Conservation (phyloP, 2,797 vertebrate genomes). For the Helicolenus hilgendorfi region DNA sequence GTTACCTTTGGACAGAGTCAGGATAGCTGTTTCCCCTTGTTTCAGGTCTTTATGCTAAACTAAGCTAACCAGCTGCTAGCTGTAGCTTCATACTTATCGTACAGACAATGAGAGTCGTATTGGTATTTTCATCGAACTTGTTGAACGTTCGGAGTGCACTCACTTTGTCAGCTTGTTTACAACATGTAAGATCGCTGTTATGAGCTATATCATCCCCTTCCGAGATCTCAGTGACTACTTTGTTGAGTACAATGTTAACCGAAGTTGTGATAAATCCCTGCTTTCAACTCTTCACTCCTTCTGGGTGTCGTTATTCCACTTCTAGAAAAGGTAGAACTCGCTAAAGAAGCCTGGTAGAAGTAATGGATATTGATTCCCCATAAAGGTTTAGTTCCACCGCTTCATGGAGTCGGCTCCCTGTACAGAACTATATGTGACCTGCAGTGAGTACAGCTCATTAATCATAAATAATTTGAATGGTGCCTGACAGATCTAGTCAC, state of each 20-base stretch:
- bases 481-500: constrained; percentile 52
- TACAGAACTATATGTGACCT: constrained; percentile 28
- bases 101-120: not conserved
- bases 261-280: not conserved
- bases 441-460: constrained; percentile 63
- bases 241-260: not conserved
- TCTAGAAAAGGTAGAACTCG: not conserved
- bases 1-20: not conserved
- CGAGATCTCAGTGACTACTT: too few relatives aligned
- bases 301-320: not conserved
- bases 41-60: not conserved
- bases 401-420: constrained; percentile 8
- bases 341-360: not conserved
- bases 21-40: fast-evolving
- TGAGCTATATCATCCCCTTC: not conserved
- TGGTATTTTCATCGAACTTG: not conserved
- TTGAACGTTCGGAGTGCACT: not conserved
- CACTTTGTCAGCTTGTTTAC: not conserved
- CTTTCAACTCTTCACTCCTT: not conserved
- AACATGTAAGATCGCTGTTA: too few relatives aligned
- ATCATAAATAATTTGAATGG: constrained; percentile 59
- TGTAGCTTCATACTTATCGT: not conserved
- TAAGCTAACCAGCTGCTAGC: not conserved
- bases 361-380: constrained; percentile 34
- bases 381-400: constrained; percentile 10